phyloP scores from a whole-genome alignment of 2,797 vertebrate genomes.

The Hydrophis major region DNA sequence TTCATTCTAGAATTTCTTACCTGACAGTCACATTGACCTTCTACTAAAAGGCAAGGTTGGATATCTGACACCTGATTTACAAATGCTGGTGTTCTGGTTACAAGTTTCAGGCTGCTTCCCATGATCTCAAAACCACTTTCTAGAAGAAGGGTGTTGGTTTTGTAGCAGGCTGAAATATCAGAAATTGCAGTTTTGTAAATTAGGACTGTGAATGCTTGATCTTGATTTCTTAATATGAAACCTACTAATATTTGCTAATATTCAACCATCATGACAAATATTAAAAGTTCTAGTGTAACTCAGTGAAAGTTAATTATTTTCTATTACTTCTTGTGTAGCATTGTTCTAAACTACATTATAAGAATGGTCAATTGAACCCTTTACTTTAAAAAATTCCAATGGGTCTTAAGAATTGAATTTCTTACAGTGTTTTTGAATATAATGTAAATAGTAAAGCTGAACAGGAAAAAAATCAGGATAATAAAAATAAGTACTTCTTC shows the following conservation, averaged over 20 bases:
- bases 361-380: neutral
- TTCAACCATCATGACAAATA: neutral
- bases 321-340: neutral
- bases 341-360: neutral
- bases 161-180: neutral
- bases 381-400: neutral
- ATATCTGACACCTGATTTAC: constrained; percentile 41
- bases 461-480: neutral
- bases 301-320: neutral
- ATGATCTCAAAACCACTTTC: neutral
- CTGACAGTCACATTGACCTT: constrained; percentile 44
- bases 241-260: neutral
- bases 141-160: neutral
- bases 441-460: neutral
- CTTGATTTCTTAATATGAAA: neutral
- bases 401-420: neutral
- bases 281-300: neutral
- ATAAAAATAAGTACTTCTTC: neutral
- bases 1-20: constrained; percentile 58
- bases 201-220: neutral
- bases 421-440: neutral
- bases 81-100: constrained; percentile 24
- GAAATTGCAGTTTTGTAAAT: neutral
- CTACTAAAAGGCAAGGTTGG: constrained; percentile 51
- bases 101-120: constrained; percentile 44